Conservation (phyloP, 2,113 vertebrate species). For the Rissa tridactyla region DNA sequence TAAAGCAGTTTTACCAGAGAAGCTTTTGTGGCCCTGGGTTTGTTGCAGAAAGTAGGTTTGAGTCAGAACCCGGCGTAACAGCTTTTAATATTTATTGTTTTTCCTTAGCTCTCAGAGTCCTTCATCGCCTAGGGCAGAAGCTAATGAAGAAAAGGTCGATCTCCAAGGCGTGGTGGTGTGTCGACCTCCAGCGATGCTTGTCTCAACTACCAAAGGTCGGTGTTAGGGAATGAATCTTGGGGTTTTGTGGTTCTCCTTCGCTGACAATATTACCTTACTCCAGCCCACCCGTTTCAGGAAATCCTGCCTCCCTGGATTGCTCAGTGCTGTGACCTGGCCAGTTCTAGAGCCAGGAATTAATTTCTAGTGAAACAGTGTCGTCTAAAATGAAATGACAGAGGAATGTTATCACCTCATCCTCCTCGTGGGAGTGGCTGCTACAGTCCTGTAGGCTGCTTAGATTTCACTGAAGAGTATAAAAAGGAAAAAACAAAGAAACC, state of each 20-base stretch:
- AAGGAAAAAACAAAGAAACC: background rate
- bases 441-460: background rate
- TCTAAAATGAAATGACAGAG: background rate
- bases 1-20: constrained; percentile 3
- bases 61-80: background rate
- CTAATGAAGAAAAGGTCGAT: background rate
- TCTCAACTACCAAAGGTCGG: constrained; percentile 74
- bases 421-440: background rate
- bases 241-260: background rate
- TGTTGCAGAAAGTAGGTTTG: background rate
- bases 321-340: background rate
- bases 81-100: background rate
- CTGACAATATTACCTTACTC: background rate
- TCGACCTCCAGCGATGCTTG: constrained; percentile 55
- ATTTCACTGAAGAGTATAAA: background rate
- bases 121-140: background rate
- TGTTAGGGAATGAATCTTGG: background rate
- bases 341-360: background rate
- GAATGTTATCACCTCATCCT: background rate
- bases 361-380: background rate
- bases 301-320: background rate
- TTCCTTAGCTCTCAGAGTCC: background rate
- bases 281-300: background rate
- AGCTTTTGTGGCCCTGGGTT: background rate
- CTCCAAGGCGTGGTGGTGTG: background rate